Percentiles rank a stretch among this genome's conserved stretches.
Evolutionary conservation across 2,113 vertebrate genomes (phyloP).

Genomic region (Phodopus roborovskii): DNA sequence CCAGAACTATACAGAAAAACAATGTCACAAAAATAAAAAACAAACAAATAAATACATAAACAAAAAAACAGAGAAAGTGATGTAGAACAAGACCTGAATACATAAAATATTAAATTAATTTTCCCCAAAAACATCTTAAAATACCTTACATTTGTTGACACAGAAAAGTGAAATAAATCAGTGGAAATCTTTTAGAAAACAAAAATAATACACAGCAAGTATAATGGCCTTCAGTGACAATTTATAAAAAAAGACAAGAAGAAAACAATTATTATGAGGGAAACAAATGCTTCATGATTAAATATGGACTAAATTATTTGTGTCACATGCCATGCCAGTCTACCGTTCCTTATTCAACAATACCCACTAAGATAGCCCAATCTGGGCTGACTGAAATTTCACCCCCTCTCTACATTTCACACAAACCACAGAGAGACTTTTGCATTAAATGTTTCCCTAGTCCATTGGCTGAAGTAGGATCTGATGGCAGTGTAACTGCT

Average conservation of each 20-base stretch:
- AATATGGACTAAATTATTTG: too few relatives aligned
- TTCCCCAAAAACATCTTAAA: too few relatives aligned
- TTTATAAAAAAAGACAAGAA: background rate
- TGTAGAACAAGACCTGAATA: background rate
- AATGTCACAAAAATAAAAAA: background rate
- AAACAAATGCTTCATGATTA: background rate
- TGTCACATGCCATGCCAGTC: background rate
- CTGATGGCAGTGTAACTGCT: background rate
- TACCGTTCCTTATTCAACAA: background rate
- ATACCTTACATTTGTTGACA: background rate
- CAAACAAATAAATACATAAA: too few relatives aligned
- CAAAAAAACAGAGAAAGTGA: too few relatives aligned
- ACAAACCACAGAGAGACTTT: background rate
- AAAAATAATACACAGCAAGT: background rate
- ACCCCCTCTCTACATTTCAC: too few relatives aligned
- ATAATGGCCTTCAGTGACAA: background rate
- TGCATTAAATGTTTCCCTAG: background rate
- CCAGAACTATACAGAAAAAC: background rate
- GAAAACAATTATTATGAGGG: too few relatives aligned
- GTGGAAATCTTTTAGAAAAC: background rate
- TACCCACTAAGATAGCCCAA: background rate
- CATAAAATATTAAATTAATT: background rate
- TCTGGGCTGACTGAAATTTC: background rate
- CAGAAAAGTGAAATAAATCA: background rate
- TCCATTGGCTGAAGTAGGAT: background rate